These are phyloP conservation scores for Florisuga fusca DNA, from an alignment of 2,797 vertebrate genomes.

Conservation along the genomic window DNA sequence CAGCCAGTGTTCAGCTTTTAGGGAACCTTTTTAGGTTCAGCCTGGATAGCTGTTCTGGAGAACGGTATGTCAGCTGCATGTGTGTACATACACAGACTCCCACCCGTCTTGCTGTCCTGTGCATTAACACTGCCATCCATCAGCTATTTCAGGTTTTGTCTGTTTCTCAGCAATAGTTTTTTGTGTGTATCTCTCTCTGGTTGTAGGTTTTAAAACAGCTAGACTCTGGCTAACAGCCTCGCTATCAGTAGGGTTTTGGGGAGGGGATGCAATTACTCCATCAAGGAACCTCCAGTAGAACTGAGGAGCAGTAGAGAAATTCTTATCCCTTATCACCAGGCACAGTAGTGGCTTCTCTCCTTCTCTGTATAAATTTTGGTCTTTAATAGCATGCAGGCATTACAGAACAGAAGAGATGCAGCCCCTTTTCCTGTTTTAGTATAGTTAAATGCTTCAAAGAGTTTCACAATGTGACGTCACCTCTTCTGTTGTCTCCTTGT, in stretches of 20 bases:
- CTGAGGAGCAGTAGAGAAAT: not conserved
- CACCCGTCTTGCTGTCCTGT: not conserved
- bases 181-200: not conserved
- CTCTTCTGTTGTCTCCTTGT: not conserved
- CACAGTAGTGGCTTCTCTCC: not conserved
- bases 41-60: not conserved
- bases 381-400: not conserved
- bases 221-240: not conserved
- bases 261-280: not conserved
- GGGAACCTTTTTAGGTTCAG: not conserved
- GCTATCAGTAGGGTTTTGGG: not conserved
- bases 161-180: not conserved
- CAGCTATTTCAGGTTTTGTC: not conserved
- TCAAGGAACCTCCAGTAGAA: not conserved
- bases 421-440: not conserved
- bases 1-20: not conserved
- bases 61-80: accelerated
- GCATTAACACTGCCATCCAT: not conserved
- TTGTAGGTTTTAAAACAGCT: not conserved
- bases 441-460: not conserved
- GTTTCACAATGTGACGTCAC: not conserved
- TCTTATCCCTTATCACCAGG: not conserved
- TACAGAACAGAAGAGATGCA: not conserved
- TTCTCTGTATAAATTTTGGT: not conserved
- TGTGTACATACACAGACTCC: accelerated